Conservation (phyloP, 2,888 invertebrate genomes). For the Pseudoips prasinana region DNA sequence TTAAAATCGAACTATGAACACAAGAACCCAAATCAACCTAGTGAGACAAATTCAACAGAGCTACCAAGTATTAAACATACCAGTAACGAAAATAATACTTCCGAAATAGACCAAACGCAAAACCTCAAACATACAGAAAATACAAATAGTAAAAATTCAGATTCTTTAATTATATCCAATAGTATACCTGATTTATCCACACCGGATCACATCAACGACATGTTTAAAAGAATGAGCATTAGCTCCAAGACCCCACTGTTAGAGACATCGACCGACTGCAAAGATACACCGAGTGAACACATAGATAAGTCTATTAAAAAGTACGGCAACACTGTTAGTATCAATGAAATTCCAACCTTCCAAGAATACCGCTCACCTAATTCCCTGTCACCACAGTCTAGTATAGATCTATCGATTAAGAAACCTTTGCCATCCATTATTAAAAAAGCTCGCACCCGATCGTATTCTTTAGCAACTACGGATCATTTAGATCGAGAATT, state of each 20-base stretch:
- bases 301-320: constrained; percentile 40
- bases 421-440: constrained; percentile 62
- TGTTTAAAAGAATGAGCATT: constrained; percentile 57
- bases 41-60: constrained; percentile 27
- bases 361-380: constrained; percentile 74
- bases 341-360: constrained; percentile 75
- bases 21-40: constrained; percentile 19
- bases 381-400: constrained; percentile 51
- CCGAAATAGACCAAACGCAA: neutral
- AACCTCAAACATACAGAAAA: constrained; percentile 8
- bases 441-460: constrained; percentile 60
- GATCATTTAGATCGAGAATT: constrained; percentile 63
- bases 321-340: constrained; percentile 68
- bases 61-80: constrained; percentile 17
- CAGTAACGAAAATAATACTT: too few relatives aligned
- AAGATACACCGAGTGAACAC: constrained; percentile 7
- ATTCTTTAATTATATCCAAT: constrained; percentile 44
- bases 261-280: constrained; percentile 8
- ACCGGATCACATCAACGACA: constrained; percentile 43
- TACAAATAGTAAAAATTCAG: constrained; percentile 49
- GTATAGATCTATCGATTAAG: constrained; percentile 50
- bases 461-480: constrained; percentile 57
- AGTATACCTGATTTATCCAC: constrained; percentile 36
- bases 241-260: constrained; percentile 28
- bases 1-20: constrained; percentile 51